A percentile compares a stretch with the other conserved stretches of the same genome.
These are phyloP conservation scores for Pipistrellus pygmaeus DNA, from an alignment of 2,797 vertebrate genomes.

Conservation along the genomic window DNA sequence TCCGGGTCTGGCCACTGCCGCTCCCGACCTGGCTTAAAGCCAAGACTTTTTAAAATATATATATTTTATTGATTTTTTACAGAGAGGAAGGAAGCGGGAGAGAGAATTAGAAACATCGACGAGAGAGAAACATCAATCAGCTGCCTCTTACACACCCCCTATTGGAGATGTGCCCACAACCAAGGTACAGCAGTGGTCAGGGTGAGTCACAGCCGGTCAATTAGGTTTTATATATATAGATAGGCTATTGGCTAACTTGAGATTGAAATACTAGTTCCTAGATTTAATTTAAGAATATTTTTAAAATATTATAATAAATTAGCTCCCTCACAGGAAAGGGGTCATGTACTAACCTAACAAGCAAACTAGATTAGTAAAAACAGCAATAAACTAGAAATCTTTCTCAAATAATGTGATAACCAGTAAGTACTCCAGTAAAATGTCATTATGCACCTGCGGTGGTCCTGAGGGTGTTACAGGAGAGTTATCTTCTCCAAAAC, in stretches of 20 bases:
- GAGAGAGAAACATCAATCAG: too few species aligned
- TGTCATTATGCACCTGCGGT: constrained; percentile 91
- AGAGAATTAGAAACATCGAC: too few species aligned
- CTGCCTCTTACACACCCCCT: too few species aligned
- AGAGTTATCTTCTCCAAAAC: constrained; percentile 91
- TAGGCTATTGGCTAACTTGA: constrained; percentile 21
- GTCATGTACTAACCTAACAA: constrained; percentile 15
- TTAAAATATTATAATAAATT: neutral
- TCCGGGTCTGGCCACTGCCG: too few species aligned
- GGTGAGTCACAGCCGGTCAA: too few species aligned
- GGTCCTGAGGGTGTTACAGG: constrained; percentile 91
- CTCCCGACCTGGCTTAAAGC: too few species aligned
- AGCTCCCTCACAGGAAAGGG: neutral
- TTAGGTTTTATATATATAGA: too few species aligned
- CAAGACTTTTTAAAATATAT: constrained; percentile 10
- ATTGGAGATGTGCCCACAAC: too few species aligned
- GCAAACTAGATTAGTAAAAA: neutral
- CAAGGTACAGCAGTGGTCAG: neutral
- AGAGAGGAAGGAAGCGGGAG: too few species aligned
- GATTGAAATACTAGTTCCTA: constrained; percentile 13
- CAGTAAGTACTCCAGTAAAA: neutral
- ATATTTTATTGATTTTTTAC: too few species aligned
- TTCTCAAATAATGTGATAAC: neutral
- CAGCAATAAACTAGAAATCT: constrained; percentile 10
- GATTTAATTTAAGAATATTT: constrained; percentile 51